Evolutionary conservation across 2,113 vertebrate species (phyloP).

Genomic region (Hucho hucho): DNA sequence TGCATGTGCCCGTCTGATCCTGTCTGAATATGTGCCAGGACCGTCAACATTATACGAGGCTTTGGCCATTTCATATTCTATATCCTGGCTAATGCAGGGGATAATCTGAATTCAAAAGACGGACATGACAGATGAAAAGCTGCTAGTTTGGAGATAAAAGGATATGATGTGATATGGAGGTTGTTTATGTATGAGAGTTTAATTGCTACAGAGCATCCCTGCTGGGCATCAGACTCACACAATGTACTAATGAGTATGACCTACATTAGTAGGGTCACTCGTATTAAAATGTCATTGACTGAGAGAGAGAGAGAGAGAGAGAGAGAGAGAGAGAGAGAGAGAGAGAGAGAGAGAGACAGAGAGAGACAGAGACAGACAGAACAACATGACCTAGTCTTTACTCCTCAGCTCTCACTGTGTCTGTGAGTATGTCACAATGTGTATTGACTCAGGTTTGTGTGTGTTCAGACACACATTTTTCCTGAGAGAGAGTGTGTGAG

Average conservation of each 20-base stretch:
- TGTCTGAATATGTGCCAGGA: slow-evolving; percentile 17
- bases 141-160: neutral
- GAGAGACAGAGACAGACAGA: too few relatives aligned
- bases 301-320: too few relatives aligned
- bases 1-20: neutral
- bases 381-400: too few relatives aligned
- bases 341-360: too few relatives aligned
- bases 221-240: slow-evolving; percentile 41
- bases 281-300: neutral
- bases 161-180: neutral
- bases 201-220: slow-evolving; percentile 44
- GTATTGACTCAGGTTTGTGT: too few relatives aligned
- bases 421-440: too few relatives aligned
- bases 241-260: slow-evolving; percentile 37
- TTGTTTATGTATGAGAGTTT: neutral
- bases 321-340: too few relatives aligned
- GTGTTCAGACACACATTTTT: too few relatives aligned
- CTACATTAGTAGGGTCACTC: neutral
- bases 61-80: slow-evolving; percentile 8
- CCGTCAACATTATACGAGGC: slow-evolving; percentile 28
- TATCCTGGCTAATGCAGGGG: neutral
- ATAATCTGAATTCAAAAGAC: slow-evolving; percentile 24
- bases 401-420: too few relatives aligned
- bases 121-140: neutral
- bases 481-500: too few relatives aligned